Base-by-base conservation (phyloP, 2,113 vertebrate species). In the Apistogramma diplotaenia region DNA sequence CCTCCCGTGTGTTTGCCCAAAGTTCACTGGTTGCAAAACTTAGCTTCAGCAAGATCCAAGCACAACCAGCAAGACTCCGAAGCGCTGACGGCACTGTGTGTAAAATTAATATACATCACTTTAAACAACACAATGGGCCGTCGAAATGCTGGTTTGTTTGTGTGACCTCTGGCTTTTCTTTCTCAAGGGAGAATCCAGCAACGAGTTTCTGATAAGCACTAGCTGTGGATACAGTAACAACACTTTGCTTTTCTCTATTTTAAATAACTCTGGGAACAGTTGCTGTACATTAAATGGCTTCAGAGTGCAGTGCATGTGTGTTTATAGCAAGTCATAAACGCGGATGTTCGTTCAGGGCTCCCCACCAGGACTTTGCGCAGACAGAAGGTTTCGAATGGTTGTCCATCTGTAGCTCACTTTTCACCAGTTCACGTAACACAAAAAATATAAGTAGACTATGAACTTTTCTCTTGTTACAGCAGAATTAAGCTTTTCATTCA, bases 311-410 rank as follows among this genome's bases (percentile, higher is more conserved):
- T 88, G 71, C 78, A 83, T 89, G 90, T 86, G 82, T 73, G 81
- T 93, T 94, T 93, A 93, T 93, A 54, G 89, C 75, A 59, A 40
- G 23, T 80, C 82, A 87, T 92, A 93, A 94, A 93, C 83, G 78
- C 61, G 78, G 78, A 82, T 84, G 81, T 91, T 88, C 70, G 23
- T 94, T 93, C 87, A 87, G 91, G 91, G 91, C 90, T 92, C 85
- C 78, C 91, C 87, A 90, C 82, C 92, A 90, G 91, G 91, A 89
- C 89, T 91, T 90, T 71, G 87, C 82, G 77, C n/a, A 84, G 88
- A 92, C 92, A 92, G 92, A 88, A 91, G 92, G 92, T 92, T 89
- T 88, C 70, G 81, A 93, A 93, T 90, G 82, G 86, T 76, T 81
- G 56, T 89, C 93, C 92, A 93, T 94, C 93, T 93, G 93, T 84